Evolutionary conservation across 2,888 invertebrate genomes (phyloP).

Genomic region (Mythimna pallens): DNA sequence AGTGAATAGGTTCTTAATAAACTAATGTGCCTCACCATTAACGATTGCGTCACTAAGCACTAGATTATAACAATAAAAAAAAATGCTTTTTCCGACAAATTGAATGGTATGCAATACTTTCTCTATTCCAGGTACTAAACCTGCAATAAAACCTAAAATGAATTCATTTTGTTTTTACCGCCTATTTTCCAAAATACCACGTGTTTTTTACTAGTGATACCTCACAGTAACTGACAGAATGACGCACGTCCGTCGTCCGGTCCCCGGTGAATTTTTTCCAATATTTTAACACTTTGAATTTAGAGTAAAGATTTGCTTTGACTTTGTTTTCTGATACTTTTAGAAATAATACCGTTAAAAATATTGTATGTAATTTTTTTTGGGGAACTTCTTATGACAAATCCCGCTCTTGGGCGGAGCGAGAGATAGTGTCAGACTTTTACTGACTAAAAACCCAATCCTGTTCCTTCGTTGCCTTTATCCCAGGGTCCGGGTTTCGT

Average conservation of each 20-base stretch:
- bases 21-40: no score
- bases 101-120: not conserved
- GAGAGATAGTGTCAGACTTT: no score
- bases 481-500: no score
- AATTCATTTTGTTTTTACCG: not conserved
- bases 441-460: no score
- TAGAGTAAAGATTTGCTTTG: constrained; percentile 2
- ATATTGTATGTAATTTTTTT: not conserved
- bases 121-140: not conserved
- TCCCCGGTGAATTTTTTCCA: constrained; percentile 8
- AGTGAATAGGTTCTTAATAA: no score
- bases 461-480: no score
- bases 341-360: not conserved
- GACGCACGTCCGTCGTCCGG: constrained; percentile 14
- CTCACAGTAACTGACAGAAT: constrained; percentile 21
- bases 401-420: no score
- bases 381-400: no score
- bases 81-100: no score
- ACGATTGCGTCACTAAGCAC: no score
- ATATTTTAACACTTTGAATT: constrained; percentile 32
- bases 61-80: no score
- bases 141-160: not conserved
- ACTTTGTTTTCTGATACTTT: constrained; percentile 21
- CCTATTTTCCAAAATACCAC: not conserved
- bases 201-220: not conserved